phyloP scores from a whole-genome alignment of 2,888 invertebrate species.

The Linnaemya tessellans region DNA sequence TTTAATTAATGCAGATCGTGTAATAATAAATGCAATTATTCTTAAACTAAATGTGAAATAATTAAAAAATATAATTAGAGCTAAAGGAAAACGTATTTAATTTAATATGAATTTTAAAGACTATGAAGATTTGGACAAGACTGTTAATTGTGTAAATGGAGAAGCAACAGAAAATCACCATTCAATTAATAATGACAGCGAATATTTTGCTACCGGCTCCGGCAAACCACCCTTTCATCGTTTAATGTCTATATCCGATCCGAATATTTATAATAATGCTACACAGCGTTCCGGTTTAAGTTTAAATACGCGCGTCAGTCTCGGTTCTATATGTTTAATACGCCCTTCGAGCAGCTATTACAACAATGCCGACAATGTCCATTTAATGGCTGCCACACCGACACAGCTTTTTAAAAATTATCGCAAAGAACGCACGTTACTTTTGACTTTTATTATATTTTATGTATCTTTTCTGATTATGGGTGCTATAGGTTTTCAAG shows the following conservation, averaged over 20 bases:
- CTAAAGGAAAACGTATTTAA: background rate
- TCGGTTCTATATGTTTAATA: slow-evolving; percentile 66
- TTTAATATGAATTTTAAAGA: slow-evolving; percentile 60
- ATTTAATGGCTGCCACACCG: slow-evolving; percentile 25
- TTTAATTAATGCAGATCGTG: slow-evolving; percentile 3
- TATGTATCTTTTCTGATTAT: slow-evolving; percentile 86
- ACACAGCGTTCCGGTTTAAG: slow-evolving; percentile 69
- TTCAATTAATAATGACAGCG: background rate
- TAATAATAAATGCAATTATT: slow-evolving; percentile 11
- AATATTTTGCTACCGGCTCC: background rate
- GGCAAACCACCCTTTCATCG: slow-evolving; percentile 26
- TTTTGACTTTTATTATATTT: slow-evolving; percentile 85
- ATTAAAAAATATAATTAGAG: background rate
- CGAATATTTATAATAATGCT: slow-evolving; percentile 68
- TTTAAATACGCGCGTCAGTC: slow-evolving; percentile 67
- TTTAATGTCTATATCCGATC: slow-evolving; percentile 71
- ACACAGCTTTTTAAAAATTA: slow-evolving; percentile 24
- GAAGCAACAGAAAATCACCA: slow-evolving; percentile 40
- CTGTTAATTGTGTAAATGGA: slow-evolving; percentile 29
- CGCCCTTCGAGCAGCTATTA: slow-evolving; percentile 39
- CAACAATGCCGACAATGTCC: slow-evolving; percentile 11
- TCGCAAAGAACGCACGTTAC: slow-evolving; percentile 74
- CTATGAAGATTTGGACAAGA: slow-evolving; percentile 75
- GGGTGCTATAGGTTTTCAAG: slow-evolving; percentile 88
- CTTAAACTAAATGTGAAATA: slow-evolving; percentile 6